Conservation (phyloP, 2,113 vertebrate species). For the Lathamus discolor region DNA sequence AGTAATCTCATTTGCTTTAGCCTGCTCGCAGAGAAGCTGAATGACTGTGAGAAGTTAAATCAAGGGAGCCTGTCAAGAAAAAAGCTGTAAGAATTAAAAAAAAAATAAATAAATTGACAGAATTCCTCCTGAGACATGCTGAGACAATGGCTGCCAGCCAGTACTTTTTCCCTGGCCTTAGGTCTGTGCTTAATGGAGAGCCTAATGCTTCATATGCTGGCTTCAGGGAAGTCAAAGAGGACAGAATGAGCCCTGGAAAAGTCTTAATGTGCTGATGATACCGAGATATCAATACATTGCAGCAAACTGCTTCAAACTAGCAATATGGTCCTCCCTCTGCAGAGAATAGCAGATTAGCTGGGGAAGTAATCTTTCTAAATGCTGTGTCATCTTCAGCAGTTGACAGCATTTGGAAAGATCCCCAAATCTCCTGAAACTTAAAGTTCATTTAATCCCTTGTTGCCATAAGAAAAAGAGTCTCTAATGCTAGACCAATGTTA, state of each 20-base stretch:
- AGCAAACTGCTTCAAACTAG: neutral
- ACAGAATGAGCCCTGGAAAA: neutral
- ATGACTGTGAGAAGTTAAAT: neutral
- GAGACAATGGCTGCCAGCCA: neutral
- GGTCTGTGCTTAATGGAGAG: neutral
- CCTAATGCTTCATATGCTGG: neutral
- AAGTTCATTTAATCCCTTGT: neutral
- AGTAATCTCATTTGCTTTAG: neutral
- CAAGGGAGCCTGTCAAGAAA: neutral
- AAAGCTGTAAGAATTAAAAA: neutral
- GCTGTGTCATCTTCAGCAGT: constrained; percentile 29
- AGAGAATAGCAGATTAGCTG: neutral
- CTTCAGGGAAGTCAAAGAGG: constrained; percentile 2
- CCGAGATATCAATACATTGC: neutral
- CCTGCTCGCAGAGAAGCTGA: neutral
- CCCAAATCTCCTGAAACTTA: neutral
- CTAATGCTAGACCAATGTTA: neutral
- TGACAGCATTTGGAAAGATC: neutral
- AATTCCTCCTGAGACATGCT: neutral
- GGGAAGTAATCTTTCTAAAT: neutral
- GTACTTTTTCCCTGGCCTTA: neutral
- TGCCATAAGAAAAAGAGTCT: neutral
- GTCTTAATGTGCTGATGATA: neutral
- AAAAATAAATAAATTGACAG: neutral
- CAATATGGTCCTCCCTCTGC: neutral